Base-by-base conservation (phyloP, 1,140 invertebrate genomes). In the Archivesica marissinica region DNA sequence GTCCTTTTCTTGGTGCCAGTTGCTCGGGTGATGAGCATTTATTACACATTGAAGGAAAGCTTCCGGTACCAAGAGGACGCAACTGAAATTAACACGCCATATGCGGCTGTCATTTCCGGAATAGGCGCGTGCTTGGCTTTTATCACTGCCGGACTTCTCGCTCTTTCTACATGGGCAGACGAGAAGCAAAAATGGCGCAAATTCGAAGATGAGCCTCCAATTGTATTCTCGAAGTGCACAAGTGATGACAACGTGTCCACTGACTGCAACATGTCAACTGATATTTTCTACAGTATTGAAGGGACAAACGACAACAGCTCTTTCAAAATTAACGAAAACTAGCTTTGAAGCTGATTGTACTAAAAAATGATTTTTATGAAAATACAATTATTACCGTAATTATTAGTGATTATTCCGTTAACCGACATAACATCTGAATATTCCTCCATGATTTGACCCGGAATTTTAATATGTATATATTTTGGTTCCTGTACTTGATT, bases 91-190 rank as follows among this genome's bases (percentile, higher is more conserved):
- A 4, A 66, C 1, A 66, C 28, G 61, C 61, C 61, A 66, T 66
- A 38, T 33, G 33, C 61, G 9, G 33, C 38, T 38, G 38, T 25
- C 25, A 25, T 66, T 66, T 66, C 61, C 61, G 61, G 61, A 38
- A 66, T 66, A 20, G 61, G 61, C 38, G 61, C 61, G 38, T 66
- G 61, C 38, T 25, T 66, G 7, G 61, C 61, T 38, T 66, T 38
- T n/a, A 2, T 66, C 7, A 38, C 61, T 38, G 33, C 61, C 1
- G 61, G 7, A 20, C 23, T 7, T 11, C 61, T 66, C 1, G 33
- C 38, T 15, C 39, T 66, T 25, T 66, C 28, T 20, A 66, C 38
- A 38, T 66, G 61, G 61, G 7, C 20, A 20, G 61, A 66, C 33
- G 38, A 41, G 20, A 66, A 25, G 33, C 30, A 66, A 13, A 66